These are phyloP conservation scores for Sterrhoptilus dennistouni DNA, from an alignment of 2,113 vertebrate species.

Conservation along the genomic window DNA sequence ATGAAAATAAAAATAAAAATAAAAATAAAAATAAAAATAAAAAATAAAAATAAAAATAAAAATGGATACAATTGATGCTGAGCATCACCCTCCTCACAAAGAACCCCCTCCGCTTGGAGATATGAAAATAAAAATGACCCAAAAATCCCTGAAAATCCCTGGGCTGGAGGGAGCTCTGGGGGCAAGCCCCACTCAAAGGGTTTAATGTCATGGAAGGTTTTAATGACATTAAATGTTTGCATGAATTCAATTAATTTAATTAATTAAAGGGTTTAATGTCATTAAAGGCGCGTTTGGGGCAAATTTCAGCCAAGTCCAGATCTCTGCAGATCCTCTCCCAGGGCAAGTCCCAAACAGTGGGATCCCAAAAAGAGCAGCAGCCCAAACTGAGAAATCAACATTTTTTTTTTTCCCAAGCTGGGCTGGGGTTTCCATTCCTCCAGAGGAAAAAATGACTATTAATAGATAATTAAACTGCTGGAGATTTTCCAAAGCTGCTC, in stretches of 20 bases:
- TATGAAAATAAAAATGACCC: background rate
- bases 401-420: background rate
- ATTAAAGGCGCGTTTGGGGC: background rate
- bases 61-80: background rate
- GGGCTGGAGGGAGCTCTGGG: background rate
- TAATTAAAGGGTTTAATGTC: background rate
- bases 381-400: background rate
- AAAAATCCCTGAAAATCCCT: background rate
- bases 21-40: accelerated
- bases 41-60: accelerated
- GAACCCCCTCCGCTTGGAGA: background rate
- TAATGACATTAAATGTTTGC: background rate
- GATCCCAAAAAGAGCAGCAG: background rate
- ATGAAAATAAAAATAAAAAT: accelerated
- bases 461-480: background rate
- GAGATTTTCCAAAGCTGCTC: background rate
- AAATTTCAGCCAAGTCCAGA: background rate
- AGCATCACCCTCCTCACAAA: background rate
- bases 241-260: background rate
- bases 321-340: background rate
- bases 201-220: background rate
- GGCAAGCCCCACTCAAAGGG: background rate
- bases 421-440: background rate
- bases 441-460: background rate
- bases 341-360: background rate